Conservation (phyloP, 2,888 invertebrate species). For the Augochlorella aurata region DNA sequence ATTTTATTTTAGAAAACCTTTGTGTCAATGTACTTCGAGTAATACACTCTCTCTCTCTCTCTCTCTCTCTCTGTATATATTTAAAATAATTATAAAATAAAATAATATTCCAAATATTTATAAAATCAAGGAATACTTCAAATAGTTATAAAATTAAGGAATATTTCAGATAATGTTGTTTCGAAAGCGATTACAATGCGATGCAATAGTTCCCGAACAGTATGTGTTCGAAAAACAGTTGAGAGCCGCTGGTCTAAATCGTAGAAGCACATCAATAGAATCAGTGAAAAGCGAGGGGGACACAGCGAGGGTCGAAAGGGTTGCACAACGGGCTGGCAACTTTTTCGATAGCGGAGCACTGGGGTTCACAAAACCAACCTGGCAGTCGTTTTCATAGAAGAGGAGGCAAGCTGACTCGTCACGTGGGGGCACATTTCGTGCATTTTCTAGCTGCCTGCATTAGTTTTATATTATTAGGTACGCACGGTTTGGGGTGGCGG, state of each 20-base stretch:
- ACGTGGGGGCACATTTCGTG: neutral
- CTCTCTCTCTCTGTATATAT: too few species aligned
- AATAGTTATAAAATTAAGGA: too few species aligned
- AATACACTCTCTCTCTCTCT: too few species aligned
- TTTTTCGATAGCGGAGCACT: slow-evolving; percentile 30
- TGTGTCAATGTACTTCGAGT: too few species aligned
- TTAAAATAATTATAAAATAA: too few species aligned
- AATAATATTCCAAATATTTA: too few species aligned
- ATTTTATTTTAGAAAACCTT: too few species aligned
- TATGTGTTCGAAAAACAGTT: neutral
- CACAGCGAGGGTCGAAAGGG: slow-evolving; percentile 34
- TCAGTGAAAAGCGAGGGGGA: slow-evolving; percentile 18
- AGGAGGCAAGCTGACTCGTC: slow-evolving; percentile 20
- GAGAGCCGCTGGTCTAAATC: slow-evolving; percentile 20
- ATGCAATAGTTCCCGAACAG: too few species aligned
- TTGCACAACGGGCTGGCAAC: slow-evolving; percentile 31
- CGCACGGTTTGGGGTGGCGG: neutral
- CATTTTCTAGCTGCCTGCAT: slow-evolving; percentile 48
- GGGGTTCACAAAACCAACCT: slow-evolving; percentile 18
- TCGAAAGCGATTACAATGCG: too few species aligned
- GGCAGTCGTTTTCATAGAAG: neutral
- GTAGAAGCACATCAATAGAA: slow-evolving; percentile 31
- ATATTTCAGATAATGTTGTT: too few species aligned
- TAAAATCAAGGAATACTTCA: too few species aligned
- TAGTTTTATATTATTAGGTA: slow-evolving; percentile 38